Evolutionary conservation across 2,888 invertebrate species (phyloP).

Genomic region (Dione juno): DNA sequence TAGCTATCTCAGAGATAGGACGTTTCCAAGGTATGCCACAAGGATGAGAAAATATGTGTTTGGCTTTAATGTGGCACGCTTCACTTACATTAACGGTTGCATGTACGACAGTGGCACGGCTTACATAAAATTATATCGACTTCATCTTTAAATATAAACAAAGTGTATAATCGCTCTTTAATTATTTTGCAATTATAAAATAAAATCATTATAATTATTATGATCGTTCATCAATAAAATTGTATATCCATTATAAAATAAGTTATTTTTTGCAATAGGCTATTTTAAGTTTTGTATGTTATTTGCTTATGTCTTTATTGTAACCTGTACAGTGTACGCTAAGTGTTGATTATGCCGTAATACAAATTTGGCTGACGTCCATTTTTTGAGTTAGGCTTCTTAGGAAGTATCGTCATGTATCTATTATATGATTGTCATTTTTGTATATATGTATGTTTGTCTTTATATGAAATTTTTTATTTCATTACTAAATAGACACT

Average conservation of each 20-base stretch:
- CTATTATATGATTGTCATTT: neutral
- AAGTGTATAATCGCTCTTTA: slow-evolving; percentile 35
- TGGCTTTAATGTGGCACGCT: slow-evolving; percentile 80
- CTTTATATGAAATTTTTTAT: neutral
- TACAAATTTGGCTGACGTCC: neutral
- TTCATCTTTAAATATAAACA: slow-evolving; percentile 29
- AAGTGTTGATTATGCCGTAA: neutral
- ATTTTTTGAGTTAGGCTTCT: slow-evolving; percentile 25
- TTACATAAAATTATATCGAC: slow-evolving; percentile 49
- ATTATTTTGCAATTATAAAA: slow-evolving; percentile 37
- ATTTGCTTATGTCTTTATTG: slow-evolving; percentile 12
- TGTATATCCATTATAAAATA: neutral
- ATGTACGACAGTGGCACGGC: slow-evolving; percentile 77
- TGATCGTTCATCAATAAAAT: neutral
- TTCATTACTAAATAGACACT: slow-evolving; percentile 24
- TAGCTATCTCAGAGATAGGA: slow-evolving; percentile 96
- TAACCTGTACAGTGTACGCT: neutral
- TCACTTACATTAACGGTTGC: slow-evolving; percentile 60
- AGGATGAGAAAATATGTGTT: slow-evolving; percentile 66
- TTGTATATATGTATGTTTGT: neutral
- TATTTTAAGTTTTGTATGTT: slow-evolving; percentile 15
- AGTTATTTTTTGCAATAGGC: slow-evolving; percentile 17
- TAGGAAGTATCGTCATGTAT: neutral
- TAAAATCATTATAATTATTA: neutral
- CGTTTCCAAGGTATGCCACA: slow-evolving; percentile 92